Percentiles rank a stretch among this genome's conserved stretches.
Conservation (phyloP, 2,113 vertebrate genomes). For the Chamaea fasciata region DNA sequence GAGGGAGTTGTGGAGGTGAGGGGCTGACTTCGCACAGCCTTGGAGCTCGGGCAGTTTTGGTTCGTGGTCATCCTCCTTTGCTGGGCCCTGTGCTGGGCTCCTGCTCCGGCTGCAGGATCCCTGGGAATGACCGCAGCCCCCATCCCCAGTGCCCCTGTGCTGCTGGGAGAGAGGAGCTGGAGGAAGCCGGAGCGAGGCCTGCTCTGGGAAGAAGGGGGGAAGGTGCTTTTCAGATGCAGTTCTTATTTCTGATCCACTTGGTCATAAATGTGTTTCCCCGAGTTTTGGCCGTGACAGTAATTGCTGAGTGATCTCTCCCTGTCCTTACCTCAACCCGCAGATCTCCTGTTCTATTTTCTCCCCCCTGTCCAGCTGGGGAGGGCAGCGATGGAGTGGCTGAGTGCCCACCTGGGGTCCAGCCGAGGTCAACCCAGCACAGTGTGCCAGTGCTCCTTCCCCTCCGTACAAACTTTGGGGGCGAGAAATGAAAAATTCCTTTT, state of each 20-base stretch:
- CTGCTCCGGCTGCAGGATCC: not conserved
- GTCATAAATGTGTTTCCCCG: not conserved
- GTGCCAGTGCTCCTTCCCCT: not conserved
- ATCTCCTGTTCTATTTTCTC: not conserved
- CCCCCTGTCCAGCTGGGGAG: not conserved
- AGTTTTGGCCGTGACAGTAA: not conserved
- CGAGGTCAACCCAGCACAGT: fast-evolving
- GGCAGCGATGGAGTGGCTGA: not conserved
- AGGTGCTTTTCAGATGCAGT: not conserved
- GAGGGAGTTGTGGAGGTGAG: not conserved
- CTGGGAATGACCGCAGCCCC: not conserved
- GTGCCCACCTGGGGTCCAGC: not conserved
- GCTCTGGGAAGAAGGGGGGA: not conserved
- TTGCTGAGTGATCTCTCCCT: not conserved
- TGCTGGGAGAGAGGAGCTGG: not conserved
- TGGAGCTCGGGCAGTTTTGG: not conserved
- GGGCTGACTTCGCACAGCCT: not conserved
- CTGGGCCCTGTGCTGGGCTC: not conserved
- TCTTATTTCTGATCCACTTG: not conserved
- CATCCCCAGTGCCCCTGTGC: not conserved
- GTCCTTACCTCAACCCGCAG: not conserved
- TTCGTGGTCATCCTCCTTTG: not conserved
- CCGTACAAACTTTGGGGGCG: fast-evolving
- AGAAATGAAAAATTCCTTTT: not conserved
- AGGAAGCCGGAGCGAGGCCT: not conserved